Percentiles rank a stretch among this genome's conserved stretches.
These are phyloP conservation scores for Ellobium chinense DNA, from an alignment of 2,888 invertebrate genomes.

Conservation along the genomic window DNA sequence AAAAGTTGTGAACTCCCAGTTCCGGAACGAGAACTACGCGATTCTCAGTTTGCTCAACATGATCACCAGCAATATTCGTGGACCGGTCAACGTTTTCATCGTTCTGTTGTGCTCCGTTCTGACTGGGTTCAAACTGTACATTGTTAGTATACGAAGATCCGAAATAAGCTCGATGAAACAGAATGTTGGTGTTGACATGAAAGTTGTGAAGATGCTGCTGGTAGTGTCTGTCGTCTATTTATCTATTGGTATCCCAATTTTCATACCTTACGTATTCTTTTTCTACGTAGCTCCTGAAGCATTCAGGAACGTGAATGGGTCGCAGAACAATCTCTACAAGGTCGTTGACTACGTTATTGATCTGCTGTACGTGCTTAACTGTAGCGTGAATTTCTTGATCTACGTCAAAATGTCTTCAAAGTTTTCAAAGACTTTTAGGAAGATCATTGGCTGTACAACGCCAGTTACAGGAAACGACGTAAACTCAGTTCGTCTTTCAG, in stretches of 20 bases:
- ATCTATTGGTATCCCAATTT: neutral
- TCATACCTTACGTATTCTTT: too few species aligned
- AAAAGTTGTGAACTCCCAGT: too few species aligned
- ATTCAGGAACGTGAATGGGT: neutral
- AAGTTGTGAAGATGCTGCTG: constrained; percentile 1
- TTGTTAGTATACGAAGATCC: neutral
- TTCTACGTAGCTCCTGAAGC: neutral
- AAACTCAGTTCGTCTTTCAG: too few species aligned
- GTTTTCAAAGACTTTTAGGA: neutral
- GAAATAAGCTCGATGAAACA: neutral
- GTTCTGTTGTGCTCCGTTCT: neutral
- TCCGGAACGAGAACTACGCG: neutral
- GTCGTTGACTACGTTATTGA: constrained; percentile 2
- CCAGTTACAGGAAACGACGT: too few species aligned
- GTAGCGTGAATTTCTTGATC: neutral
- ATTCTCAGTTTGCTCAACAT: neutral
- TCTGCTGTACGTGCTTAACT: neutral
- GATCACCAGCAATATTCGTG: neutral
- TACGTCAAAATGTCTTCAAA: constrained; percentile 9
- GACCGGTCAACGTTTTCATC: neutral
- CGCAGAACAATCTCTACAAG: neutral
- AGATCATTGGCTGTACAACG: neutral
- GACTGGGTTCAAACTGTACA: neutral
- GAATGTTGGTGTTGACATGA: neutral
- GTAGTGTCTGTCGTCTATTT: neutral